Evolutionary conservation across 2,113 vertebrate genomes (phyloP).

Genomic region (Sisor rabdophorus): DNA sequence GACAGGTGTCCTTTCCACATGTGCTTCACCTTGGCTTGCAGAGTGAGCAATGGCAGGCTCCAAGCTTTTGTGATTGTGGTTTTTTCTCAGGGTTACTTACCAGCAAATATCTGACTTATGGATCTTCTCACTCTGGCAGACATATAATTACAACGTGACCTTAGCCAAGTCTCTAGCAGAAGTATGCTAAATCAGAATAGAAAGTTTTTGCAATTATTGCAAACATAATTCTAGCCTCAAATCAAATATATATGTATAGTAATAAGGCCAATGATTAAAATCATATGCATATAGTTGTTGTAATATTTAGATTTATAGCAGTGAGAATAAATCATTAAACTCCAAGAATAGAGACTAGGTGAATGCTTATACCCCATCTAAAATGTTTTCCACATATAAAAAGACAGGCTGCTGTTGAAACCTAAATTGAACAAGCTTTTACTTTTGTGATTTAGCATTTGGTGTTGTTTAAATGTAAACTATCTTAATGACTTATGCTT

Average conservation of each 20-base stretch:
- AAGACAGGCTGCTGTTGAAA: too few relatives aligned
- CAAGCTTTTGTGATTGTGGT: conserved; percentile 17
- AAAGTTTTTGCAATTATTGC: conserved; percentile 4
- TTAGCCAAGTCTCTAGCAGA: background rate
- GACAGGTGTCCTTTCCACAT: conserved; percentile 40
- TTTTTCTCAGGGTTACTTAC: conserved; percentile 33
- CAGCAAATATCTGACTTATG: conserved; percentile 41
- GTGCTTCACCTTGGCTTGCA: conserved; percentile 40
- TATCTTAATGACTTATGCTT: too few relatives aligned
- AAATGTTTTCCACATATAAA: too few relatives aligned
- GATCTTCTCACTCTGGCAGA: conserved; percentile 31
- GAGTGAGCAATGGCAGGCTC: conserved; percentile 42
- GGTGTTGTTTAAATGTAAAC: too few relatives aligned
- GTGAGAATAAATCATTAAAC: background rate
- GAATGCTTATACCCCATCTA: too few relatives aligned
- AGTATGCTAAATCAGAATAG: conserved; percentile 16
- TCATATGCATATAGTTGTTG: background rate
- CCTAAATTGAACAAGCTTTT: too few relatives aligned
- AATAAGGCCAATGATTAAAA: background rate
- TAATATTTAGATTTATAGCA: background rate
- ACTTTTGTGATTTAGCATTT: too few relatives aligned
- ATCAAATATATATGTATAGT: background rate
- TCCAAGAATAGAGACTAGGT: too few relatives aligned
- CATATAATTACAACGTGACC: conserved; percentile 19
- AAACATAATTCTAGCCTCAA: background rate